A percentile compares a stretch with the other conserved stretches of the same genome.
Conservation (phyloP, 23 tunicate genomes). For the Trididemnum nubilum region DNA sequence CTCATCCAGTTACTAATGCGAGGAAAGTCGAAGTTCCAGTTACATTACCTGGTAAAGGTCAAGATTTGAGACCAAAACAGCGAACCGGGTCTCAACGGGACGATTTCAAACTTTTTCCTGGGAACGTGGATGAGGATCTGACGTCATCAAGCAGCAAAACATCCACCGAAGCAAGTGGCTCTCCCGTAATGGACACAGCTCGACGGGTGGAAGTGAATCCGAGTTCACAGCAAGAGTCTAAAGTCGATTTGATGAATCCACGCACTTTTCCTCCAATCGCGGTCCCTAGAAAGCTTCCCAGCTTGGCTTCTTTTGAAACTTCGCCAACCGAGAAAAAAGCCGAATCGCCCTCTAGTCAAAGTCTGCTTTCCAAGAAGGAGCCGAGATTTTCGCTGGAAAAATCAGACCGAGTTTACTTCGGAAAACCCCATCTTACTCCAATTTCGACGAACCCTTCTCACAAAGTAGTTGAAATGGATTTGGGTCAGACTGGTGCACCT, state of each 20-base stretch:
- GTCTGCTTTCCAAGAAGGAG: not conserved
- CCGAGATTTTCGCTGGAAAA: not conserved
- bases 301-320: too few species aligned
- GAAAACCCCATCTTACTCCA: not conserved
- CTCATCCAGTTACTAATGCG: too few species aligned
- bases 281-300: constrained; percentile 1
- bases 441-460: not conserved
- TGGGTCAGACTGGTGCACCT: not conserved
- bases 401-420: not conserved
- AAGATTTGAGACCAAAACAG: too few species aligned
- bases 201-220: not conserved
- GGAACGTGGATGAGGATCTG: too few species aligned
- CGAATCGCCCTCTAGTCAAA: not conserved
- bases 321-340: not conserved
- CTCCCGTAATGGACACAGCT: constrained; percentile 18
- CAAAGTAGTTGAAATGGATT: not conserved
- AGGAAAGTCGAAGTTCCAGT: too few species aligned
- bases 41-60: too few species aligned
- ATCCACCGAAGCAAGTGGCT: not conserved
- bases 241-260: not conserved
- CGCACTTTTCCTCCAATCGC: not conserved
- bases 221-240: not conserved
- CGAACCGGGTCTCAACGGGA: too few species aligned
- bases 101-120: too few species aligned
- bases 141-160: constrained; percentile 1